phyloP scores from a whole-genome alignment of 2,797 vertebrate species.

The Arremon aurantiirostris region DNA sequence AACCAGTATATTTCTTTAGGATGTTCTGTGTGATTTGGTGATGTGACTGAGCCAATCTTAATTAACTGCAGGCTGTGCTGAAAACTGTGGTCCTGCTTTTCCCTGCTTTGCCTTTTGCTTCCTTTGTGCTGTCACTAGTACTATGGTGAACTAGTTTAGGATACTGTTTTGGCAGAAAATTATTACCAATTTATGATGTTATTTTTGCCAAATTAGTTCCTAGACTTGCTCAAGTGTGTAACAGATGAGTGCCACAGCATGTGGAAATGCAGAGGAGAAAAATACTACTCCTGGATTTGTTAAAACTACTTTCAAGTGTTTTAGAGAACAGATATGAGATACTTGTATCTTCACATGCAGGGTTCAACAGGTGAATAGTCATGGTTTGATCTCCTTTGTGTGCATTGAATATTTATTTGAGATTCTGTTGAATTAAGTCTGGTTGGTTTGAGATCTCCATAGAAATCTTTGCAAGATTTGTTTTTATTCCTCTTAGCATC shows the following conservation, averaged over 20 bases:
- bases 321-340: neutral
- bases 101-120: neutral
- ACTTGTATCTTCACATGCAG: neutral
- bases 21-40: neutral
- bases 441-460: neutral
- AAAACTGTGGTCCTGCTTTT: neutral
- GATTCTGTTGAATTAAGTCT: neutral
- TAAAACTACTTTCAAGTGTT: neutral
- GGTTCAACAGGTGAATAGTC: neutral
- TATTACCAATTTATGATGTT: neutral
- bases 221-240: neutral
- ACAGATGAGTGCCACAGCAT: neutral
- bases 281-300: neutral
- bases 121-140: neutral
- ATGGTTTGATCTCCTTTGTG: neutral
- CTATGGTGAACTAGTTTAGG: neutral
- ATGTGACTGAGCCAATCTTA: neutral
- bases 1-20: neutral
- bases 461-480: neutral
- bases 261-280: neutral
- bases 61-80: neutral
- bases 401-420: neutral
- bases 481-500: neutral
- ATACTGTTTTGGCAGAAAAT: neutral
- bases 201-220: neutral